phyloP scores from a whole-genome alignment of 2,113 vertebrate species.

The Pelmatolapia mariae region DNA sequence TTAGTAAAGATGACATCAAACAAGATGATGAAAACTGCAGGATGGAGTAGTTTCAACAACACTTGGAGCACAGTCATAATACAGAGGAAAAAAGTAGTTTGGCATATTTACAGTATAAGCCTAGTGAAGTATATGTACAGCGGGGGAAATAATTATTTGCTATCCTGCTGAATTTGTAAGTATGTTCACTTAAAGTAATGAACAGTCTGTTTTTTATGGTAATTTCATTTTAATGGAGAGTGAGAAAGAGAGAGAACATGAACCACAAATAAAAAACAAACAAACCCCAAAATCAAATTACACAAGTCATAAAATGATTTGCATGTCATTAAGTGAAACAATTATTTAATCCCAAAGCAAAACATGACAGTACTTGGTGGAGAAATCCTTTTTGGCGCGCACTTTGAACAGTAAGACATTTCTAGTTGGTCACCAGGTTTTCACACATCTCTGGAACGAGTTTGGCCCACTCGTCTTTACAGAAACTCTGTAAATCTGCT shows the following conservation, averaged over 20 bases:
- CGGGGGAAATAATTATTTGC: background rate
- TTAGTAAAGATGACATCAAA: background rate
- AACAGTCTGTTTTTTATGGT: background rate
- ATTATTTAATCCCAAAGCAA: background rate
- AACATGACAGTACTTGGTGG: background rate
- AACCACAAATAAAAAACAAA: background rate
- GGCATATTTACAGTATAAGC: accelerated
- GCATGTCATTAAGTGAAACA: background rate
- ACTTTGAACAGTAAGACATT: background rate
- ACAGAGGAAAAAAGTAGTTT: background rate
- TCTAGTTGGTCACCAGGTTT: background rate
- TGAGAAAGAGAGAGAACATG: background rate
- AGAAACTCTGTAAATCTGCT: background rate
- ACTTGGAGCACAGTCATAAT: background rate
- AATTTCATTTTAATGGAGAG: background rate
- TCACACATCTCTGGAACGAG: accelerated
- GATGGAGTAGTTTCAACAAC: background rate
- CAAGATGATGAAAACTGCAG: accelerated
- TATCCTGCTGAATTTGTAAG: background rate
- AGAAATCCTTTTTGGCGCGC: background rate
- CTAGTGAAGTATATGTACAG: background rate
- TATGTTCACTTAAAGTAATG: background rate
- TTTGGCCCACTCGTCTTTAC: background rate
- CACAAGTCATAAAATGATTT: background rate
- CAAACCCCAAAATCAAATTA: background rate